A percentile compares a stretch with the other conserved stretches of the same genome.
Conservation (phyloP, 2,888 invertebrate species). For the Cistogaster globosa region DNA sequence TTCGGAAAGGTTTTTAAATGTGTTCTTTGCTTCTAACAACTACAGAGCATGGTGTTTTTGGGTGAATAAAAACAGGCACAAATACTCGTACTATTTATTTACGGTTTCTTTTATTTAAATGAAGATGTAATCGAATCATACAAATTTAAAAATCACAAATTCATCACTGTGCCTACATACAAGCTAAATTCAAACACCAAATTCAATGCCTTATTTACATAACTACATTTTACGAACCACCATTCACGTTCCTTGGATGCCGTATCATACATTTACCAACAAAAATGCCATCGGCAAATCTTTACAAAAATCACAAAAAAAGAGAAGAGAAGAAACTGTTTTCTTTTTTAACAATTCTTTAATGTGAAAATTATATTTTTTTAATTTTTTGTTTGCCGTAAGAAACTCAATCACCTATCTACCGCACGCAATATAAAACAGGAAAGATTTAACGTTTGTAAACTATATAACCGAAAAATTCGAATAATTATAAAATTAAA, state of each 20-base stretch:
- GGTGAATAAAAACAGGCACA: background rate
- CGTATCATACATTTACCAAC: constrained; percentile 80
- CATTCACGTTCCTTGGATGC: constrained; percentile 65
- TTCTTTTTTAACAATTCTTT: constrained; percentile 11
- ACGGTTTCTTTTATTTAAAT: constrained; percentile 53
- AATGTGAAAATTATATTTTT: constrained; percentile 46
- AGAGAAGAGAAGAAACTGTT: constrained; percentile 6
- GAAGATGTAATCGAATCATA: constrained; percentile 61
- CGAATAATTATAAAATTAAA: background rate
- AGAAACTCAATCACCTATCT: constrained; percentile 11
- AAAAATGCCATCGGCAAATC: constrained; percentile 82
- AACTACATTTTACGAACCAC: constrained; percentile 55
- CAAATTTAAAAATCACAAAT: constrained; percentile 55
- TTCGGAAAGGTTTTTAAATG: constrained; percentile 6
- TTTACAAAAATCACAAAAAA: constrained; percentile 9
- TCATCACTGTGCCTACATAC: constrained; percentile 60
- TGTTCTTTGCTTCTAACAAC: constrained; percentile 31
- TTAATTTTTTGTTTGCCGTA: constrained; percentile 51
- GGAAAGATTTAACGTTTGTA: background rate
- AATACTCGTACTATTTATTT: constrained; percentile 15
- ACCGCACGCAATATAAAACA: background rate
- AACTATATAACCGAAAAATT: constrained; percentile 16
- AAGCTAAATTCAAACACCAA: constrained; percentile 56
- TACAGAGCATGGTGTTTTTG: constrained; percentile 67
- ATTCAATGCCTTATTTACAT: constrained; percentile 45